phyloP scores from a whole-genome alignment of 1,140 invertebrate species.

The Lordiphosa collinella region DNA sequence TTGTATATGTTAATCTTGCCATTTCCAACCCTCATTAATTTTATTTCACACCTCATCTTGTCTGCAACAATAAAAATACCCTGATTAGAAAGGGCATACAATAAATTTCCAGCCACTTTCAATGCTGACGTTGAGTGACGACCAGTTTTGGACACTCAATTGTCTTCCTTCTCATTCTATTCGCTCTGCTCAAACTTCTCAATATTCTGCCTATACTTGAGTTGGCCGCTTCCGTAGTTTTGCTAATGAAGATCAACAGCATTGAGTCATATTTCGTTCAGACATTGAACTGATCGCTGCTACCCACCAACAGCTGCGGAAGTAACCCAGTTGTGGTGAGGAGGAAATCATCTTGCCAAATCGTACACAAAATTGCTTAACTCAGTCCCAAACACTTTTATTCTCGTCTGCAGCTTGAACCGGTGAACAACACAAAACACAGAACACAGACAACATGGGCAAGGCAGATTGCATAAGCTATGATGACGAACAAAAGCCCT shows the following conservation, averaged over 20 bases:
- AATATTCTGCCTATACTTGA: slow-evolving; percentile 9
- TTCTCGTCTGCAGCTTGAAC: slow-evolving; percentile 58
- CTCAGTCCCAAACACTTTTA: slow-evolving; percentile 42
- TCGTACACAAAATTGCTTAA: slow-evolving; percentile 40
- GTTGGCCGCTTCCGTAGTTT: slow-evolving; percentile 33
- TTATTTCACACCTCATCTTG: no score
- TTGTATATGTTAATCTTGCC: no score
- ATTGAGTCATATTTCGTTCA: slow-evolving; percentile 57
- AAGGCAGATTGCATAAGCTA: slow-evolving; percentile 78
- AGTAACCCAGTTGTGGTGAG: slow-evolving; percentile 64
- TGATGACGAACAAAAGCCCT: slow-evolving; percentile 80
- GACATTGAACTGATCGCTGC: slow-evolving; percentile 20
- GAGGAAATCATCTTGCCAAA: slow-evolving; percentile 41
- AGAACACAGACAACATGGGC: slow-evolving; percentile 43
- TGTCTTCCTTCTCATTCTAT: slow-evolving; percentile 32
- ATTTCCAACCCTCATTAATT: no score
- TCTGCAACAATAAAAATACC: background rate
- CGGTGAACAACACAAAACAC: slow-evolving; percentile 32
- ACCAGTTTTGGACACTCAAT: slow-evolving; percentile 64
- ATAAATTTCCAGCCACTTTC: slow-evolving; percentile 25
- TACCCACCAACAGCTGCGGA: slow-evolving; percentile 26
- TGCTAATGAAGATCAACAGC: slow-evolving; percentile 56
- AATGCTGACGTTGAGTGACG: slow-evolving; percentile 56
- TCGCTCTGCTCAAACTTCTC: background rate
- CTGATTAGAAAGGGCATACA: slow-evolving; percentile 36